Evolutionary conservation across 2,797 vertebrate genomes (phyloP), one percentile per base, ranked within the genome.

Genomic region (Anabas testudineus): DNA sequence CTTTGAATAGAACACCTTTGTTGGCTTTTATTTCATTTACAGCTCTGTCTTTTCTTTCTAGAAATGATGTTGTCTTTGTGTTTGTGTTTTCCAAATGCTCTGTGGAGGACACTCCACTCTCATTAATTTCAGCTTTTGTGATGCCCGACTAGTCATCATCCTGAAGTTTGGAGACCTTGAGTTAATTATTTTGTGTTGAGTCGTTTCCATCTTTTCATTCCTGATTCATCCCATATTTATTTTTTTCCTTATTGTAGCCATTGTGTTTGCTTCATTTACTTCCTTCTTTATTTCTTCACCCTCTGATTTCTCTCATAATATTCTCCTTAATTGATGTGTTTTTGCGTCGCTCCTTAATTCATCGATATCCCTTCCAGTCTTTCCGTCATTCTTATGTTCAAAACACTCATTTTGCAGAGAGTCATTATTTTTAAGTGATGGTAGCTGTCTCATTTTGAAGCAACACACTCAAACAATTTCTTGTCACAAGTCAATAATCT

Each of bases 401-500:
- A 61, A 10, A 45, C 26, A 10, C 8, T 55, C 0, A 41, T 57
- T 70, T 63, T 45, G 1, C 39, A 5, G 7, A 12, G 10, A 53
- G 26, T 52, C 48, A 41, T n/a, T 24, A 32, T 56, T 47, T 55
- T 42, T 21, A 41, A 74, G n/a, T n/a, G n/a, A 74, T 12, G 22
- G 12, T 1, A 0, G 8, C 42, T 4, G 19, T 60, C 52, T 58
- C n/a, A 49, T 13, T 64, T 60, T 28, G 8, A 53, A 39, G 21
- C 22, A 22, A 21, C 39, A 47, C 16, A 12, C 75, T 43, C 15
- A 19, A 72, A 62, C 55, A 26, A 45, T 46, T 48, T 41, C 47
- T 14, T 71, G 76, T 60, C 71, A 55, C n/a, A 74, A 51, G 47
- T 69, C 62, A 52, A 71, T 80, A 63, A 67, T 65, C 30, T 56